Base-by-base conservation (phyloP, 2,797 vertebrate genomes). In the Lepus oiostolus region DNA sequence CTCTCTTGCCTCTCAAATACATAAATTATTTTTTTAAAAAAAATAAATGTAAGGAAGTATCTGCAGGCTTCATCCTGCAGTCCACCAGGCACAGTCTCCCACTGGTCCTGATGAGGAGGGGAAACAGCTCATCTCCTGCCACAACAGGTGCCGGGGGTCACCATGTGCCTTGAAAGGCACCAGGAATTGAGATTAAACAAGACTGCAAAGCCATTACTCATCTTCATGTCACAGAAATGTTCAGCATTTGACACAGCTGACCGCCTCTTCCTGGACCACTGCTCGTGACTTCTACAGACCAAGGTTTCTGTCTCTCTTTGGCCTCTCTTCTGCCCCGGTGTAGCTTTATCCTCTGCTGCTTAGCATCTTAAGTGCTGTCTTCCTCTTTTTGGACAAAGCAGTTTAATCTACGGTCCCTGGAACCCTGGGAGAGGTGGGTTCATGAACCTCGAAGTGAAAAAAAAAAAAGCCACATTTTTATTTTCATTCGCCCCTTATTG, bases 151-250 rank as follows among this genome's bases (percentile, higher is more conserved):
- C 0, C 22, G 17, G 63, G 50, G 68, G 24, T 42, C 11, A 63
- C 63, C 38, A 63, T 12, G 6, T 52, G 58, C 62, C 79, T 35
- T 60, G 38, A 87, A 76, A 68, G 42, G 17, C 14, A 28, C 38
- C 75, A 65, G 35, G 50, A 91, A 88, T 54, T 67, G 71, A 82
- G 80, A 76, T 32, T 71, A 86, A 75, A 28, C 14, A 32, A 91
- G 86, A 88, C 74, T 63, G 17, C 5, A 88, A 75, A 38, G 19
- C 70, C 63, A 80, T 38, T 77, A 42, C 12, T 70, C 14, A 24
- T 62, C 42, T 65, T 83, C 22, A 22, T 9, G 16, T 35, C 30
- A 21, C 2, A 0, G 14, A 75, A 30, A n/a, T 21, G 42, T 8
- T 8, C 4, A 71, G 67, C 67, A 76, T 52, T 75, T 35, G 80